These are phyloP conservation scores for Paraescarpia echinospica DNA, from an alignment of 1,140 invertebrate genomes.

Conservation along the genomic window DNA sequence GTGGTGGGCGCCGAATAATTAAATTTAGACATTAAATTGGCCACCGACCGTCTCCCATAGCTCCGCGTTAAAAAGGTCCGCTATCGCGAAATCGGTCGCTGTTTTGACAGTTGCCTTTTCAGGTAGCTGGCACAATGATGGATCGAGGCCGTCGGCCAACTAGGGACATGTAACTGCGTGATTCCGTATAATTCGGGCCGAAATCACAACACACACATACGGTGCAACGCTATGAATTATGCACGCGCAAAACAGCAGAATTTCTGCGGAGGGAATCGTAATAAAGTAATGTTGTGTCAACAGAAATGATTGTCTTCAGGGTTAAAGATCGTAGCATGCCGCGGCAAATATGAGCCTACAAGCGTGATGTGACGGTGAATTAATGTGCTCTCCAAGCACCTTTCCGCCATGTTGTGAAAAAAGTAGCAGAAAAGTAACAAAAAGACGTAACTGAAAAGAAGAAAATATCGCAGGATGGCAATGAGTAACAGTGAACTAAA, in stretches of 20 bases:
- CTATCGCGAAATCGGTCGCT: neutral
- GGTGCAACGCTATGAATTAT: neutral
- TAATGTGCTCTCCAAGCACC: neutral
- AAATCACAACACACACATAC: neutral
- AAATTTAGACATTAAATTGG: slow-evolving; percentile 6
- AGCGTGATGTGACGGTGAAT: neutral
- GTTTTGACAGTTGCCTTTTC: neutral
- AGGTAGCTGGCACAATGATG: neutral
- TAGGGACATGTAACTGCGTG: neutral
- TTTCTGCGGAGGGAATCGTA: neutral
- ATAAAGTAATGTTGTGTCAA: slow-evolving; percentile 1
- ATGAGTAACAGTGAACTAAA: no score
- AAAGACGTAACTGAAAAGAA: neutral
- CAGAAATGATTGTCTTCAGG: neutral
- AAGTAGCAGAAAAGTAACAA: neutral
- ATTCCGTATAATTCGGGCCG: neutral
- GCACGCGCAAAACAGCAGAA: neutral
- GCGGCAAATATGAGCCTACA: neutral
- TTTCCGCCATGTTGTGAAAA: neutral
- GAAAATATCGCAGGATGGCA: neutral
- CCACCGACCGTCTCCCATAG: neutral
- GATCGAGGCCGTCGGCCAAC: neutral
- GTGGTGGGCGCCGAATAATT: neutral
- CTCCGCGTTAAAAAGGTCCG: neutral
- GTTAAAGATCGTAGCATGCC: neutral